Evolutionary conservation across 2,797 vertebrate genomes (phyloP), one percentile per base, ranked within the genome.

Genomic region (Melanitta fusca): DNA sequence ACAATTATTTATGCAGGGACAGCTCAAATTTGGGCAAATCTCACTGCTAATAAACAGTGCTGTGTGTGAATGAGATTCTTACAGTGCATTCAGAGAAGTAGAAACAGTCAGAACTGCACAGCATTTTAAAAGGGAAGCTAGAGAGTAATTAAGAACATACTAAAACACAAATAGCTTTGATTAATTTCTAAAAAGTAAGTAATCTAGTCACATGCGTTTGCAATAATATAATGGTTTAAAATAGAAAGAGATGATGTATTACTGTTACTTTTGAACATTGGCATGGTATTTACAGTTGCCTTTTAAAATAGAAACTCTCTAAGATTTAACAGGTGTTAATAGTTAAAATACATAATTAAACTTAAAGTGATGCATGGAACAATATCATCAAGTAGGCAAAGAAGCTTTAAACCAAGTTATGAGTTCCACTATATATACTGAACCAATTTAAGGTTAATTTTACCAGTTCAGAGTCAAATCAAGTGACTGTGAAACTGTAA

Each of bases 121-220:
- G 38, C 62, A 69, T 34, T 71, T 86, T 38, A 57, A 71, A 80
- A 80, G 8, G 27, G 62, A 85, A 95, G 49, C 3, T 28, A n/a
- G 24, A 79, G 61, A 91, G 60, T 85, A 87, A 91, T 39, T 79
- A 91, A 86, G 30, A 72, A 84, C 32, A 43, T n/a, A 28, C 24
- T 89, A 62, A 62, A 56, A 51, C 30, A 88, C 51, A 93, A 90
- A 91, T 27, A 88, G 8, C 30, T 88, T 75, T 84, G 28, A 81
- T 88, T 85, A 27, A 3, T 53, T 68, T 60, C 83, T 89, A 36
- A 11, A 24, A 79, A 69, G 38, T 89, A 87, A 95, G 41, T 94
- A 96, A 91, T 87, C 17, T 39, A 70, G 88, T 91, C 74, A 86
- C 70, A 72, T 17, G 36, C 75, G 68, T 91, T 94, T 83, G 47